Percentiles rank a stretch among this genome's conserved stretches.
These are phyloP conservation scores for Goniozus legneri DNA, from an alignment of 1,140 invertebrate species.

Conservation along the genomic window DNA sequence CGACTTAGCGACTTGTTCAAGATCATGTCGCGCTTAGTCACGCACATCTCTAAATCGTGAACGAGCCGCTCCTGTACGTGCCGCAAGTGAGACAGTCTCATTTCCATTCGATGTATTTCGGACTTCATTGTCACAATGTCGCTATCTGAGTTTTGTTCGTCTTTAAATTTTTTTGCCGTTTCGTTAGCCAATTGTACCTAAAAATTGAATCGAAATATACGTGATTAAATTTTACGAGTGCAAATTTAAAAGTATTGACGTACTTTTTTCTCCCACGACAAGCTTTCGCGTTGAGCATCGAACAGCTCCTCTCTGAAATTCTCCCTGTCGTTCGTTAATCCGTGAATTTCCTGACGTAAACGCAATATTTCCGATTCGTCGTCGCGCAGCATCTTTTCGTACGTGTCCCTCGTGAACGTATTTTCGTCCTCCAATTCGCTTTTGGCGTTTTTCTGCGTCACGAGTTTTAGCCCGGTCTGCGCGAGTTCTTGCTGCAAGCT, in stretches of 20 bases:
- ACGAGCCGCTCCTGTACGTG: conserved; percentile 73
- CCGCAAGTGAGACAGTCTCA: conserved; percentile 60
- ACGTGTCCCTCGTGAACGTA: conserved; percentile 57
- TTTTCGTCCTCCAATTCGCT: conserved; percentile 61
- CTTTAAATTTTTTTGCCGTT: conserved; percentile 63
- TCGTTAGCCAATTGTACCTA: conserved; percentile 67
- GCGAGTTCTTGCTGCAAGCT: conserved; percentile 59
- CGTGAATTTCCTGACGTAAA: conserved; percentile 64
- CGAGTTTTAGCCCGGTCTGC: conserved; percentile 59
- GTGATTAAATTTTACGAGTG: conserved; percentile 8
- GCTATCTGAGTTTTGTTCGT: conserved; percentile 62
- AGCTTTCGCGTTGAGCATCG: conserved; percentile 62
- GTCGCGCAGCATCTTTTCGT: conserved; percentile 55
- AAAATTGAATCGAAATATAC: neutral
- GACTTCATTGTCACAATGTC: conserved; percentile 71
- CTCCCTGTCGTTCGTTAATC: conserved; percentile 64
- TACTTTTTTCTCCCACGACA: conserved; percentile 78
- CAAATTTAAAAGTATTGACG: conserved; percentile 10
- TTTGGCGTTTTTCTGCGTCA: conserved; percentile 59
- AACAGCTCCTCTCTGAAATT: conserved; percentile 61
- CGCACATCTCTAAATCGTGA: conserved; percentile 71
- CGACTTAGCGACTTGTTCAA: too few relatives aligned
- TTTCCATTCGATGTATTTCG: conserved; percentile 82
- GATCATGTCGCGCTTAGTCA: conserved; percentile 67
- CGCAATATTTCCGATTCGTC: conserved; percentile 63